phyloP scores from a whole-genome alignment of 2,113 vertebrate genomes.

The Nothobranchius kuhntae region DNA sequence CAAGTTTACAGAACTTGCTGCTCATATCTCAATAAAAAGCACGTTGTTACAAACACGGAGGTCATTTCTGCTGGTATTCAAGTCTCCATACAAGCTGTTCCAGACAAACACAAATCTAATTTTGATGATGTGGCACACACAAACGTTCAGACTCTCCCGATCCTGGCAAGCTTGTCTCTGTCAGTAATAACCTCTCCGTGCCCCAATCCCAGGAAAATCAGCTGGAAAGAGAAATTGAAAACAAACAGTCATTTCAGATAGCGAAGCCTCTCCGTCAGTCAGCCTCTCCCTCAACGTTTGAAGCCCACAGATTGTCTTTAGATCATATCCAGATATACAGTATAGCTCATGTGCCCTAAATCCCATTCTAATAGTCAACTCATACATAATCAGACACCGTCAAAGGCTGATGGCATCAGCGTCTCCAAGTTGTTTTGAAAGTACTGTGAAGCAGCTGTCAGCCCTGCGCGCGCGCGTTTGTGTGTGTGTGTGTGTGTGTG shows the following conservation, averaged over 20 bases:
- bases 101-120: not conserved
- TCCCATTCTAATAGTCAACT: slow-evolving; percentile 62
- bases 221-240: slow-evolving; percentile 80
- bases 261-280: slow-evolving; percentile 44
- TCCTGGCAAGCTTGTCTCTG: slow-evolving; percentile 31
- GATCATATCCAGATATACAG: slow-evolving; percentile 57
- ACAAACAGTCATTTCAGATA: slow-evolving; percentile 80
- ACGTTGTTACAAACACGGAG: not conserved
- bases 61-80: not conserved
- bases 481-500: too few relatives aligned
- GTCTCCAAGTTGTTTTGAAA: slow-evolving; percentile 25
- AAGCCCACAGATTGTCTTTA: slow-evolving; percentile 58
- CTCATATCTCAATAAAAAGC: too few relatives aligned
- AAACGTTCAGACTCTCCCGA: slow-evolving; percentile 4
- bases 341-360: slow-evolving; percentile 57
- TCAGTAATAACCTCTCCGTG: slow-evolving; percentile 66
- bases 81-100: not conserved
- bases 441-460: slow-evolving; percentile 7
- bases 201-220: slow-evolving; percentile 67
- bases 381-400: slow-evolving; percentile 50
- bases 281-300: slow-evolving; percentile 41
- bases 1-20: too few relatives aligned
- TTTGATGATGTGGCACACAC: slow-evolving; percentile 10
- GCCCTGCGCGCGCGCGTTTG: too few relatives aligned
- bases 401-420: slow-evolving; percentile 7